Conservation (phyloP, 2,797 vertebrate genomes). For the Atherinosoma microstoma region DNA sequence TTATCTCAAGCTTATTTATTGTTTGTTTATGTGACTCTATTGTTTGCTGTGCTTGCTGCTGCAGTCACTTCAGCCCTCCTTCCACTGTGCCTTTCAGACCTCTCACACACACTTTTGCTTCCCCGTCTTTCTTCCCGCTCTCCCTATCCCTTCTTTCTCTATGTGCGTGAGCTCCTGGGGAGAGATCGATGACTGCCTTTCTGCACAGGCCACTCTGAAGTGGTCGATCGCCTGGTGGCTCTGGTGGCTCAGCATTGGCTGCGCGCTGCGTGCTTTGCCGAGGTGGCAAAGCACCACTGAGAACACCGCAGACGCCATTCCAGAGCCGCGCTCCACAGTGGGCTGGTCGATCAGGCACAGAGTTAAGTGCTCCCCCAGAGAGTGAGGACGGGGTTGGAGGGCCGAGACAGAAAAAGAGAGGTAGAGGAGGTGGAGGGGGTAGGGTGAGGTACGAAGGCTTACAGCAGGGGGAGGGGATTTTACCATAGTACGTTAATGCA, state of each 20-base stretch:
- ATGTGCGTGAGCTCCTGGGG: constrained; percentile 69
- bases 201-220: constrained; percentile 84
- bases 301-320: constrained; percentile 71
- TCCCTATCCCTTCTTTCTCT: constrained; percentile 71
- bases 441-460: constrained; percentile 48
- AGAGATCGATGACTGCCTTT: constrained; percentile 86
- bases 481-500: constrained; percentile 41
- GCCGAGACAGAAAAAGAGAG: constrained; percentile 54
- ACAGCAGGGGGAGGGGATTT: constrained; percentile 35
- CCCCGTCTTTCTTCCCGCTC: constrained; percentile 48
- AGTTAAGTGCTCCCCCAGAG: constrained; percentile 87
- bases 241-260: constrained; percentile 69
- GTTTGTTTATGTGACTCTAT: constrained; percentile 82
- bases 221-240: constrained; percentile 83
- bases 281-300: constrained; percentile 78
- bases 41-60: constrained; percentile 73
- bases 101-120: constrained; percentile 62
- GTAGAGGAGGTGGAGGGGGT: constrained; percentile 36
- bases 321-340: constrained; percentile 75
- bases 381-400: constrained; percentile 72
- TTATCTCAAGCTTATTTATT: constrained; percentile 79
- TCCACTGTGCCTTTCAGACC: constrained; percentile 75
- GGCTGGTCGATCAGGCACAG: constrained; percentile 85
- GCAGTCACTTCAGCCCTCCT: constrained; percentile 70
- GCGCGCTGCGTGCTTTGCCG: constrained; percentile 72